These are phyloP conservation scores for Schizopygopsis malacanthus DNA, from an alignment of 2,797 vertebrate genomes.

Conservation along the genomic window DNA sequence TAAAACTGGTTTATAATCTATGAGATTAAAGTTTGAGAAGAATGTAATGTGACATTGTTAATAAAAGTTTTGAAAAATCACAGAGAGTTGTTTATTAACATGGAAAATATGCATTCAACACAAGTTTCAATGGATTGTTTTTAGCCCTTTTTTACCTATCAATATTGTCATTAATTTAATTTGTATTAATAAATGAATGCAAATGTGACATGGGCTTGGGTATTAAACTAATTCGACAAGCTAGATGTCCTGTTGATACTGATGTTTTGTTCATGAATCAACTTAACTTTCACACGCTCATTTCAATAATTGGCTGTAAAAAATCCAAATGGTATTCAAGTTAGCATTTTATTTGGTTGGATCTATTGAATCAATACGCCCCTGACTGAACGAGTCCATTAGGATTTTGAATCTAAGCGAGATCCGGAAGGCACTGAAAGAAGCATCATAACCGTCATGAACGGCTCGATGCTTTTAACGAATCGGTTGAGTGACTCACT, in stretches of 20 bases:
- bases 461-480: neutral
- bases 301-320: neutral
- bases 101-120: neutral
- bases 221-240: neutral
- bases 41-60: conserved; percentile 61
- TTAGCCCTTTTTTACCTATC: neutral
- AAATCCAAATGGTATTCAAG: too few species aligned
- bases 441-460: neutral
- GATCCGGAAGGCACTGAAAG: too few species aligned
- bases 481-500: neutral
- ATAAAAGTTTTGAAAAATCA: conserved; percentile 44
- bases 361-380: neutral
- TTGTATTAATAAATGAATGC: neutral
- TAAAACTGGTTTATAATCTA: conserved; percentile 34
- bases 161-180: neutral
- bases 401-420: neutral
- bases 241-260: neutral
- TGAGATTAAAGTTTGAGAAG: conserved; percentile 40
- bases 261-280: neutral
- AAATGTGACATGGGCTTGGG: neutral
- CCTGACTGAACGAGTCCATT: neutral
- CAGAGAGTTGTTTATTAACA: conserved; percentile 8
- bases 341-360: neutral
- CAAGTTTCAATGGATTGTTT: neutral
- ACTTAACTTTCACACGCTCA: neutral